phyloP scores from a whole-genome alignment of 2,113 vertebrate genomes.

The western clawed frog (Xenopus tropicalis) region DNA sequence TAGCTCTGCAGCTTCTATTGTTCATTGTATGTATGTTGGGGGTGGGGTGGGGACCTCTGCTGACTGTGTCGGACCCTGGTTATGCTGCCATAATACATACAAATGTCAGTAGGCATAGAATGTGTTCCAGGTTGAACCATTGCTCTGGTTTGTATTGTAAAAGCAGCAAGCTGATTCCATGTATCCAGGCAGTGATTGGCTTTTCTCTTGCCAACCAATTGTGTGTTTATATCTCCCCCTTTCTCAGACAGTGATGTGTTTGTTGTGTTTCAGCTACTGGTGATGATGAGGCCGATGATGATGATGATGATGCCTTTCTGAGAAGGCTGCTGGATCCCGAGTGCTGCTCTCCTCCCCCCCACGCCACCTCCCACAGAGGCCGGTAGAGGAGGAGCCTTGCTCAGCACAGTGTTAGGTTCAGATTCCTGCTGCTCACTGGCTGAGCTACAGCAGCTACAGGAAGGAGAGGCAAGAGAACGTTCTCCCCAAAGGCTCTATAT shows the following conservation, averaged over 20 bases:
- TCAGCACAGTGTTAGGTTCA: constrained; percentile 23
- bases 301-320: constrained; percentile 16
- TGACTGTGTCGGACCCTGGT: too few species aligned
- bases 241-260: constrained; percentile 38
- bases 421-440: constrained; percentile 36
- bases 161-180: background rate
- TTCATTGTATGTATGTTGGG: too few species aligned
- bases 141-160: too few species aligned
- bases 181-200: background rate
- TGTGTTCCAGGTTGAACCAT: too few species aligned
- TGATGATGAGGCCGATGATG: constrained; percentile 18
- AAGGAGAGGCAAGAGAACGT: background rate
- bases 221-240: constrained; percentile 4
- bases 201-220: constrained; percentile 17
- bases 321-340: constrained; percentile 21
- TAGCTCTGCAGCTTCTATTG: too few species aligned
- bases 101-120: too few species aligned
- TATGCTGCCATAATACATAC: too few species aligned
- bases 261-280: constrained; percentile 35
- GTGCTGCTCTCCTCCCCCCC: constrained; percentile 12
- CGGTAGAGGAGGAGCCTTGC: constrained; percentile 26
- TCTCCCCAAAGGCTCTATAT: background rate
- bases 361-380: constrained; percentile 19
- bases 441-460: constrained; percentile 13
- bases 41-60: too few species aligned